Conservation (phyloP, 2,888 invertebrate species). For the Folsomia manolachei region DNA sequence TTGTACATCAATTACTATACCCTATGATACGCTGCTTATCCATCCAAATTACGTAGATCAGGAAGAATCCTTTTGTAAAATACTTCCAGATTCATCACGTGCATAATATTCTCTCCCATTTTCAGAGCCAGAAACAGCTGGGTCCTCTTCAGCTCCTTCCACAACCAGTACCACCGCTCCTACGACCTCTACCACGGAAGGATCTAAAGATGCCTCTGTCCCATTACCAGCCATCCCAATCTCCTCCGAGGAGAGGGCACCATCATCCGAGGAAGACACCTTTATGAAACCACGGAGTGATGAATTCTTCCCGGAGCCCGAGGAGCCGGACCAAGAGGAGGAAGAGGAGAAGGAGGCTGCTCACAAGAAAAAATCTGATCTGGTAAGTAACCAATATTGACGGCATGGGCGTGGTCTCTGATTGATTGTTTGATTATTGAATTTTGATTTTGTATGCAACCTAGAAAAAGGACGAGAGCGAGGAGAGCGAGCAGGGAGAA, state of each 20-base stretch:
- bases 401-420: too few species aligned
- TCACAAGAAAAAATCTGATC: constrained; percentile 26
- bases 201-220: constrained; percentile 5
- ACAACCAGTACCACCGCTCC: constrained; percentile 23
- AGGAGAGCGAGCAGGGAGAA: constrained; percentile 44
- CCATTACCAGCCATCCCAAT: constrained; percentile 15
- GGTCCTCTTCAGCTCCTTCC: constrained; percentile 12
- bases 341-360: constrained; percentile 27
- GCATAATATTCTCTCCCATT: constrained; percentile 1
- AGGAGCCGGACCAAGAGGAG: constrained; percentile 43
- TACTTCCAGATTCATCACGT: too few species aligned
- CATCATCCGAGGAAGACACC: constrained; percentile 43
- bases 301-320: constrained; percentile 44
- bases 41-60: background rate
- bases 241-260: constrained; percentile 36
- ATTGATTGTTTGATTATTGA: too few species aligned
- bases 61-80: too few species aligned
- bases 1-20: too few species aligned
- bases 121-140: constrained; percentile 7
- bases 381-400: too few species aligned
- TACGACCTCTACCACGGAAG: constrained; percentile 24
- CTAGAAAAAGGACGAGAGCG: constrained; percentile 42
- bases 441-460: constrained; percentile 15
- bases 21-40: background rate
- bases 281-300: constrained; percentile 47